Conservation (phyloP, 2,888 invertebrate genomes). For the Andrena chrysosceles region DNA sequence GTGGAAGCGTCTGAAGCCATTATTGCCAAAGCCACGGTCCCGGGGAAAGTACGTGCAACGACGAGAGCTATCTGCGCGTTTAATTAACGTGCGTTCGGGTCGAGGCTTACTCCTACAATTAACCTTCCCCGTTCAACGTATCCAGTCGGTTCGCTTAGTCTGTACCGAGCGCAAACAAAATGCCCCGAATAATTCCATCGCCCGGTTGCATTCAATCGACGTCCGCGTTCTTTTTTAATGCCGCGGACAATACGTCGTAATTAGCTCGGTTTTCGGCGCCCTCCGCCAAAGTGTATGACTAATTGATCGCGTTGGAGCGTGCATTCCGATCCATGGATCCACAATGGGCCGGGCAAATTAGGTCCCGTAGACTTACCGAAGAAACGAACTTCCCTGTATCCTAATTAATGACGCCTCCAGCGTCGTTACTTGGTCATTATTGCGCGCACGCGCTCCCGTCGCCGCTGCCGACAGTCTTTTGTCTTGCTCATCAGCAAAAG, state of each 20-base stretch:
- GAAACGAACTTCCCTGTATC: slow-evolving; percentile 22
- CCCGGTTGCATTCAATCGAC: background rate
- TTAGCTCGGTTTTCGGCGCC: background rate
- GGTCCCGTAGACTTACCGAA: slow-evolving; percentile 13
- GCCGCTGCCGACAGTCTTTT: slow-evolving; percentile 24
- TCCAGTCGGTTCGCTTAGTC: slow-evolving; percentile 37
- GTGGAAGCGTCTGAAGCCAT: slow-evolving; percentile 67
- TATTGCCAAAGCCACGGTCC: slow-evolving; percentile 69
- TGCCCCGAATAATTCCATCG: slow-evolving; percentile 22
- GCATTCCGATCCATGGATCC: slow-evolving; percentile 10
- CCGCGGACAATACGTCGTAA: background rate
- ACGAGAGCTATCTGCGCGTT: slow-evolving; percentile 67
- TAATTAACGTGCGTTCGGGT: slow-evolving; percentile 71
- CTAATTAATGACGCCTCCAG: slow-evolving; percentile 50
- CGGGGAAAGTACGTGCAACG: slow-evolving; percentile 68
- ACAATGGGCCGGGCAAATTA: slow-evolving; percentile 16
- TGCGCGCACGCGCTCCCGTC: slow-evolving; percentile 28
- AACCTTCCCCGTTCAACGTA: slow-evolving; percentile 43
- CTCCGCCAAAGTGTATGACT: background rate
- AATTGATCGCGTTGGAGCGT: slow-evolving; percentile 25
- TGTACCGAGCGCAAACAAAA: slow-evolving; percentile 15
- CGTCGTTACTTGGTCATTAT: slow-evolving; percentile 45
- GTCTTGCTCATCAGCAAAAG: slow-evolving; percentile 61
- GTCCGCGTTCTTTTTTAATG: background rate
- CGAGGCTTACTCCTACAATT: slow-evolving; percentile 62